Evolutionary conservation across 92 coral and sea anemone species (phyloP), one percentile per base, ranked within the genome.

Genomic region (Parazoanthus atlanticus): DNA sequence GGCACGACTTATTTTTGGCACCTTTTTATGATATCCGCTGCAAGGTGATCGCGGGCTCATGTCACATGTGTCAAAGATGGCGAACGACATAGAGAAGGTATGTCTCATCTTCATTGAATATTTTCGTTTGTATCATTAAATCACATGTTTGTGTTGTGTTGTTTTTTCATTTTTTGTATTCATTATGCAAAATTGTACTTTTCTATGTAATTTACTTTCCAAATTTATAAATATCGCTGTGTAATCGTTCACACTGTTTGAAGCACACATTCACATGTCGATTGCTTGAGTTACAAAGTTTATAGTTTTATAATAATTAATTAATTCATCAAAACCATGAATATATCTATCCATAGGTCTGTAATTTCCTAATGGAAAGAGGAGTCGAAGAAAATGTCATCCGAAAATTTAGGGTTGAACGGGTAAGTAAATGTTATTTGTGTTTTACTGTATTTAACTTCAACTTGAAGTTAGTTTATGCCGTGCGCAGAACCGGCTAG

Each of bases 351-450:
- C 80, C 80, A 76, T 76, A 76, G 80, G 80, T 76, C 80, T 76
- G 80, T 76, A 76, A 76, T 76, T 76, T 76, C 80, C 80, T 76
- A 76, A 76, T 36, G 80, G 80, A 76, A 76, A 76, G 80, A 76
- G 80, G 80, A 36, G 80, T 76, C 56, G 80, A 76, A 6, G 80
- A 76, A 47, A 41, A 76, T 41, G 80, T 76, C 43, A 76, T 76
- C 61, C 61, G 61, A 52, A 52, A 52, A 52, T 52, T 52, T 52
- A 52, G 61, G 61, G 61, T 52, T 52, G 61, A 52, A 52, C 61
- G 61, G 61, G 61, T 52, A 52, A 52, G 61, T 52, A 52, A 52
- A 52, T 52, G 61, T 52, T 52, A 52, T 52, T 52, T 52, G 61
- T 52, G 61, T 52, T 52, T 52, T 52, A 52, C 61, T 52, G 61